Evolutionary conservation across 2,797 vertebrate species (phyloP).

Genomic region (Acanthurus leucopareius): DNA sequence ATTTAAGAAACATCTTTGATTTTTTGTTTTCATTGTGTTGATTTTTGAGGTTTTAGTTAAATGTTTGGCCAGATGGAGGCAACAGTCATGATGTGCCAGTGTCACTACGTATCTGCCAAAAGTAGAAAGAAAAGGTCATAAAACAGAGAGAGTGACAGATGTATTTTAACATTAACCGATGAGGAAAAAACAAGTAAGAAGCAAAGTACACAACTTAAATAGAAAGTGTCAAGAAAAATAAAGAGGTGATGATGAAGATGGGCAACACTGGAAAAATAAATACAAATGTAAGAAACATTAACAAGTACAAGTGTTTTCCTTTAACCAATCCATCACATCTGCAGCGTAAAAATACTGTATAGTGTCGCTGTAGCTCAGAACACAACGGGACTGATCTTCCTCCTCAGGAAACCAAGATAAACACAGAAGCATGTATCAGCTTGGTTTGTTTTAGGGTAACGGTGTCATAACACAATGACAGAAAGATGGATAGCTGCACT

Average conservation of each 20-base stretch:
- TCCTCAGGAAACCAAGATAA: conserved; percentile 9
- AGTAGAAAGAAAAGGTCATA: neutral
- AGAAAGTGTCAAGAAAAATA: neutral
- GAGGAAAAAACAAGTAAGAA: neutral
- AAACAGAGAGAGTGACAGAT: neutral
- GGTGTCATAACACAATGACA: conserved; percentile 69
- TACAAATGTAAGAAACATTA: neutral
- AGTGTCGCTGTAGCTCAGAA: neutral
- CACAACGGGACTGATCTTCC: conserved; percentile 8
- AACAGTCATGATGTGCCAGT: too few relatives aligned
- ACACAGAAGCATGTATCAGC: too few relatives aligned
- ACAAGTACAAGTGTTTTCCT: neutral
- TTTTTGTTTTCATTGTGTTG: too few relatives aligned
- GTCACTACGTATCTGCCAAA: neutral
- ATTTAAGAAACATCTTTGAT: too few relatives aligned
- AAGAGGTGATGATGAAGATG: neutral
- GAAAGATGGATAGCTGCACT: conserved; percentile 64
- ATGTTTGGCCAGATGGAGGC: too few relatives aligned
- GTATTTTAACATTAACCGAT: neutral
- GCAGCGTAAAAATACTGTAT: neutral
- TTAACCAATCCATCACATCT: neutral
- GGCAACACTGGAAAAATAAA: neutral
- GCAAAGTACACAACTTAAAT: neutral
- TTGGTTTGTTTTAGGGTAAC: conserved; percentile 42
- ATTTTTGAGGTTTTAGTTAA: too few relatives aligned